phyloP scores from a whole-genome alignment of 2,888 invertebrate genomes.

The Hypolimnas misippus region DNA sequence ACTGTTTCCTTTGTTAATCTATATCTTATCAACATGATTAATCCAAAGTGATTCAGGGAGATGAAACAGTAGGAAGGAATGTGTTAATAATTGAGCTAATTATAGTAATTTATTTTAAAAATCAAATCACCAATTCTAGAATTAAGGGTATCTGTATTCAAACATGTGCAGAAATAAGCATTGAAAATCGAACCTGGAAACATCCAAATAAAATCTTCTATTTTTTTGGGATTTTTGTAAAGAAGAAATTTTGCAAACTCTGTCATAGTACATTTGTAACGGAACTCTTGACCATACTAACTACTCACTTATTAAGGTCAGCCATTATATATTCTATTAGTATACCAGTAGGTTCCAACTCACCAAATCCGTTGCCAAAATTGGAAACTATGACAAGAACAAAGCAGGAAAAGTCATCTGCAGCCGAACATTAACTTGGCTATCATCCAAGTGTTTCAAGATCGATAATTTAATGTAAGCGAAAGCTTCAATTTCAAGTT shows the following conservation, averaged over 20 bases:
- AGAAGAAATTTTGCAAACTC: neutral
- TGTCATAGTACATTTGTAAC: neutral
- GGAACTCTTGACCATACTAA: neutral
- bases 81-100: too few species aligned
- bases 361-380: conserved; percentile 31
- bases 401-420: conserved; percentile 30
- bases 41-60: too few species aligned
- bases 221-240: too few species aligned
- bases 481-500: conserved; percentile 6
- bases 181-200: too few species aligned
- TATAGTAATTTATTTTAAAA: too few species aligned
- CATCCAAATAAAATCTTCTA: too few species aligned
- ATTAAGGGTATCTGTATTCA: too few species aligned
- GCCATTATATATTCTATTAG: neutral
- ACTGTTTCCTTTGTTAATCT: too few species aligned
- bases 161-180: too few species aligned
- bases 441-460: conserved; percentile 28
- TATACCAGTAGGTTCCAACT: neutral
- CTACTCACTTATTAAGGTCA: neutral
- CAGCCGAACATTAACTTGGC: conserved; percentile 30
- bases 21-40: too few species aligned
- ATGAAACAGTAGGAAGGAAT: too few species aligned
- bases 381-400: conserved; percentile 30
- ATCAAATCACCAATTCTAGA: too few species aligned
- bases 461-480: conserved; percentile 12